These are phyloP conservation scores for Lepidurus arcticus DNA, from an alignment of 1,140 invertebrate species.

Conservation along the genomic window DNA sequence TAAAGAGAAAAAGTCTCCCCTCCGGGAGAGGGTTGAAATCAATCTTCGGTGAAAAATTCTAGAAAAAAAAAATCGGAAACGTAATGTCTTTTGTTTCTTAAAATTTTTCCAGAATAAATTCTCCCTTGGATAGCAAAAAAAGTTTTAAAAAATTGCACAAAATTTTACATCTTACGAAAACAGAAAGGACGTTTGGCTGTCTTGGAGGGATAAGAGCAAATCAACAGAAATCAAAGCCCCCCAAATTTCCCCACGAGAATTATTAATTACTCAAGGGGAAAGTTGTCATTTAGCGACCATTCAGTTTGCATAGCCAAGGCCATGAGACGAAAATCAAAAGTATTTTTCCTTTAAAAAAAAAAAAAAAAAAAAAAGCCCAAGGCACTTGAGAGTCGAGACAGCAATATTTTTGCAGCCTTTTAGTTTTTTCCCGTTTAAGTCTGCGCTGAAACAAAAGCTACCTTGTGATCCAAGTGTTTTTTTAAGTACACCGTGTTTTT, in stretches of 20 bases:
- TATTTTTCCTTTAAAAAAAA: constrained; percentile 21
- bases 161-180: not conserved
- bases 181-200: not conserved
- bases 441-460: constrained; percentile 1
- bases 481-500: not conserved
- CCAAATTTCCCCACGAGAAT: not conserved
- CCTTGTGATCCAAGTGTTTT: constrained; percentile 21
- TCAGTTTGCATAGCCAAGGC: not conserved
- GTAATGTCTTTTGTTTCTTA: no score
- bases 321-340: not conserved
- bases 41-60: no score
- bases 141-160: not conserved
- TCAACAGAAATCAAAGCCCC: not conserved
- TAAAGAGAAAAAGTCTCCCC: constrained; percentile 2
- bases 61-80: no score
- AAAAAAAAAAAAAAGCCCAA: not conserved
- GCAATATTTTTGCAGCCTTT: not conserved
- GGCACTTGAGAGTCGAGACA: constrained; percentile 16
- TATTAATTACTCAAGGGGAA: not conserved
- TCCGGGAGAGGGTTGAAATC: not conserved
- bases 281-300: not conserved
- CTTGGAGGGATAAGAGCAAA: constrained; percentile 13
- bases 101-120: no score
- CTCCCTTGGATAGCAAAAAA: no score
- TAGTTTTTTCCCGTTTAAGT: not conserved